Evolutionary conservation across 2,113 vertebrate genomes (phyloP).

Genomic region (Tinamus guttatus): DNA sequence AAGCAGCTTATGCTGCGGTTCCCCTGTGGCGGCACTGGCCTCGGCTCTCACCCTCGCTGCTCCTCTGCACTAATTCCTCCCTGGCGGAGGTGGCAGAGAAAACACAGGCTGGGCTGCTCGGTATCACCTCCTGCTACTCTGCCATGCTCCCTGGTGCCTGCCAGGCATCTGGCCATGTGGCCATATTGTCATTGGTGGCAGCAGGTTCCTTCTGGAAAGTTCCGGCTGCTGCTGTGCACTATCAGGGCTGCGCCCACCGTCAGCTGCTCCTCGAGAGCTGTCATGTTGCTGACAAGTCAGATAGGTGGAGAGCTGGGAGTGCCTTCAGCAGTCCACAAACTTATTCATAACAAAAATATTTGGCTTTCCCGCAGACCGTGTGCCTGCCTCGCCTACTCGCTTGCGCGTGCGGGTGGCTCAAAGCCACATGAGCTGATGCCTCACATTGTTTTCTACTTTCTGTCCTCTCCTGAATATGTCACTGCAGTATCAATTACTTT

Average conservation of each 20-base stretch:
- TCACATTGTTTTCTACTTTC: no score
- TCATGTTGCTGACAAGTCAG: background rate
- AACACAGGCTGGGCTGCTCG: background rate
- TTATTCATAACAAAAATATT: background rate
- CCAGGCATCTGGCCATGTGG: no score
- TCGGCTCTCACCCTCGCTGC: no score
- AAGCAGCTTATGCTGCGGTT: fast-evolving
- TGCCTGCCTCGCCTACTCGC: background rate
- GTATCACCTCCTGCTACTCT: no score
- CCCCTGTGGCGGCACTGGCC: background rate
- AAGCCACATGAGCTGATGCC: no score
- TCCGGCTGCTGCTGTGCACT: no score
- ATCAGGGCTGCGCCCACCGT: background rate
- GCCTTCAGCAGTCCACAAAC: background rate
- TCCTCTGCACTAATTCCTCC: no score
- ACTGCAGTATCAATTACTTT: no score
- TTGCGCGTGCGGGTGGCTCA: background rate
- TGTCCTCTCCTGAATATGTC: no score
- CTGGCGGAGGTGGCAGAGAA: no score
- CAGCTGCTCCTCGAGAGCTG: background rate
- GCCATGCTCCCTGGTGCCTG: background rate
- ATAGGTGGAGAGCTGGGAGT: background rate
- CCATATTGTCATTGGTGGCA: no score
- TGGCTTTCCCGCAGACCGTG: background rate
- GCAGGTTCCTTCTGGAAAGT: background rate